Conservation (phyloP, 2,888 invertebrate species). For the Graphium colonna region DNA sequence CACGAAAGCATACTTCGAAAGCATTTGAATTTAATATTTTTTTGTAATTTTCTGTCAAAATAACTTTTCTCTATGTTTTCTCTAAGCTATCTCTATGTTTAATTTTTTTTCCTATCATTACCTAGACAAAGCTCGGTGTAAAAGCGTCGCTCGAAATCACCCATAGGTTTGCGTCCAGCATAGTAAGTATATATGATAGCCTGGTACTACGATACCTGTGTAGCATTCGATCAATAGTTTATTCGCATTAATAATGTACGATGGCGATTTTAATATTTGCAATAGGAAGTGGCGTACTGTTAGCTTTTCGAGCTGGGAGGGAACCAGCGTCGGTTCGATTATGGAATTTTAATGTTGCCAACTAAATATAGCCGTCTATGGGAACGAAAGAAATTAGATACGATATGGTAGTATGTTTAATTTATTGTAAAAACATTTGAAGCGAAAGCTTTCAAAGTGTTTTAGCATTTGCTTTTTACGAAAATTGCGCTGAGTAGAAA, state of each 20-base stretch:
- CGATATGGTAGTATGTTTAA: not conserved
- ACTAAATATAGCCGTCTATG: slow-evolving; percentile 16
- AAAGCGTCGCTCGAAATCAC: too few species aligned
- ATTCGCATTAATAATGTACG: slow-evolving; percentile 21
- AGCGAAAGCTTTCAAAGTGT: too few species aligned
- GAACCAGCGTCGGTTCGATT: slow-evolving; percentile 16
- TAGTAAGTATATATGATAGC: not conserved
- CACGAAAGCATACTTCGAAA: too few species aligned
- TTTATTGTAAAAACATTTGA: too few species aligned
- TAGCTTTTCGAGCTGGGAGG: slow-evolving; percentile 20
- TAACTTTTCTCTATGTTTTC: too few species aligned
- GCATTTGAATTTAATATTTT: too few species aligned
- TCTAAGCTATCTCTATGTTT: too few species aligned
- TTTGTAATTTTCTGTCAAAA: too few species aligned
- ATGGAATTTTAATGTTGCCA: slow-evolving; percentile 22
- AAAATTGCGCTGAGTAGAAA: too few species aligned
- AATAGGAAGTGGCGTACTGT: slow-evolving; percentile 22
- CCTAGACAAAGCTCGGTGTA: too few species aligned
- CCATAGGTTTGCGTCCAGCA: slow-evolving; percentile 4
- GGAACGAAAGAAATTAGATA: slow-evolving; percentile 9
- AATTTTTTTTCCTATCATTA: too few species aligned
- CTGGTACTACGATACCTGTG: slow-evolving; percentile 5
- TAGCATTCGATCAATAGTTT: slow-evolving; percentile 20
- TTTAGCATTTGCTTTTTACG: too few species aligned
- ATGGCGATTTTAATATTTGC: slow-evolving; percentile 18